phyloP scores from a whole-genome alignment of 2,888 invertebrate genomes.

The Harpalus rufipes region DNA sequence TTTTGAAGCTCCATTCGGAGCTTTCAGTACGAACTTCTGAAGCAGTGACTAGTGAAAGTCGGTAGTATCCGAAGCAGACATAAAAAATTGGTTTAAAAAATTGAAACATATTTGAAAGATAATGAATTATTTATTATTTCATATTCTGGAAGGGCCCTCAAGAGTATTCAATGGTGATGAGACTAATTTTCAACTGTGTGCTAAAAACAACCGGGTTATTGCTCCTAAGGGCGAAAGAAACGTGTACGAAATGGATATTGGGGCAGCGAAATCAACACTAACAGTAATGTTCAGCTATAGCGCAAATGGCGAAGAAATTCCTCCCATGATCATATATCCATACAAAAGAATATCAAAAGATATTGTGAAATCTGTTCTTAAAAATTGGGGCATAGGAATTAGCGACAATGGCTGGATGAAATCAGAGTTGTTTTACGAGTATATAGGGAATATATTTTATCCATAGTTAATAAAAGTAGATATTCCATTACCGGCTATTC shows the following conservation, averaged over 20 bases:
- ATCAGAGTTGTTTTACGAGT: constrained; percentile 67
- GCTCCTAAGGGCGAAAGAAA: constrained; percentile 70
- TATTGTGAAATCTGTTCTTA: constrained; percentile 65
- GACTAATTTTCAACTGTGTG: constrained; percentile 71
- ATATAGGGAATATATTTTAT: constrained; percentile 48
- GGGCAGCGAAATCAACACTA: constrained; percentile 69
- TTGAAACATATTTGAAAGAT: constrained; percentile 68
- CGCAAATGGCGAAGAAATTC: constrained; percentile 60
- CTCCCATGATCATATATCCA: constrained; percentile 70
- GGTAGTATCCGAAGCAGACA: constrained; percentile 70
- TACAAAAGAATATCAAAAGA: constrained; percentile 71
- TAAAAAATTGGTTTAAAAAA: constrained; percentile 72
- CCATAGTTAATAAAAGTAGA: constrained; percentile 47
- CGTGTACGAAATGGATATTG: constrained; percentile 69
- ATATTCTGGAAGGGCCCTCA: constrained; percentile 69
- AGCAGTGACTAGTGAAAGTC: constrained; percentile 68
- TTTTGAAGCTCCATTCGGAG: constrained; percentile 68
- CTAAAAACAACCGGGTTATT: constrained; percentile 69
- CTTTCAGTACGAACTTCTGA: constrained; percentile 67
- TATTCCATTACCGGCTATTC: constrained; percentile 64
- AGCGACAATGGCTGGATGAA: constrained; percentile 67
- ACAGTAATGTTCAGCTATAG: constrained; percentile 71
- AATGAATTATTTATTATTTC: constrained; percentile 67
- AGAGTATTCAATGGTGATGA: constrained; percentile 71
- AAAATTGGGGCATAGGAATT: constrained; percentile 4